These are phyloP conservation scores for Palloptera scutellata DNA, from an alignment of 2,888 invertebrate genomes.

Conservation along the genomic window DNA sequence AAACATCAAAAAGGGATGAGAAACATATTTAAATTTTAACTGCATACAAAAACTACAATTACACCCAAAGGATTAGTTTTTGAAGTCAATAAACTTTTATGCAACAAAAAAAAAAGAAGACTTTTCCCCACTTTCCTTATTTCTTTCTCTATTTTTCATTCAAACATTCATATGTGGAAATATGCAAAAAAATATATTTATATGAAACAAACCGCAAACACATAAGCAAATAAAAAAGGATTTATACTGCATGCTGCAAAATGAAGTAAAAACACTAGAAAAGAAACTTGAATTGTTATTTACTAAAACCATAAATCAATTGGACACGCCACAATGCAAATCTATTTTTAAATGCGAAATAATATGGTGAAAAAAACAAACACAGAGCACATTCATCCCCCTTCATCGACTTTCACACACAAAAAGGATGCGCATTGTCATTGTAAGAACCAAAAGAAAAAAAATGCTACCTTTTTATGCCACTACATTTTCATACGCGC, in stretches of 20 bases:
- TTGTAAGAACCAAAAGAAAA: too few relatives aligned
- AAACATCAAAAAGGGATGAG: too few relatives aligned
- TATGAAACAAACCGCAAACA: too few relatives aligned
- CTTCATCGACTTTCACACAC: not conserved
- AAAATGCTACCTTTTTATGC: too few relatives aligned
- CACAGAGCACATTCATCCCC: constrained; percentile 19
- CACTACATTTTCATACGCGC: too few relatives aligned
- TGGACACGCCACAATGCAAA: constrained; percentile 62
- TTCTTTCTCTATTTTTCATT: too few relatives aligned
- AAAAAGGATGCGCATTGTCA: too few relatives aligned
- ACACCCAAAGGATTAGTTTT: constrained; percentile 60
- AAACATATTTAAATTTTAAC: constrained; percentile 35
- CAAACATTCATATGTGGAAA: not conserved
- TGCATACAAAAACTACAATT: constrained; percentile 52
- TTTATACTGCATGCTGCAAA: too few relatives aligned
- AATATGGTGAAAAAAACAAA: constrained; percentile 48
- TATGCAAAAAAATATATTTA: too few relatives aligned
- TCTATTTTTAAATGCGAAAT: constrained; percentile 64
- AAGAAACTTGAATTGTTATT: constrained; percentile 47
- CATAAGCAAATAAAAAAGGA: too few relatives aligned
- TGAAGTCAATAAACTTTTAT: constrained; percentile 51
- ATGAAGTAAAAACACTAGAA: constrained; percentile 14
- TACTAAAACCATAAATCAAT: constrained; percentile 64
- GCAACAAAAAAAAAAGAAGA: too few relatives aligned
- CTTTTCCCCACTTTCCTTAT: too few relatives aligned